phyloP scores from a whole-genome alignment of 92 coral and sea anemone species.

The Paragorgia papillata region DNA sequence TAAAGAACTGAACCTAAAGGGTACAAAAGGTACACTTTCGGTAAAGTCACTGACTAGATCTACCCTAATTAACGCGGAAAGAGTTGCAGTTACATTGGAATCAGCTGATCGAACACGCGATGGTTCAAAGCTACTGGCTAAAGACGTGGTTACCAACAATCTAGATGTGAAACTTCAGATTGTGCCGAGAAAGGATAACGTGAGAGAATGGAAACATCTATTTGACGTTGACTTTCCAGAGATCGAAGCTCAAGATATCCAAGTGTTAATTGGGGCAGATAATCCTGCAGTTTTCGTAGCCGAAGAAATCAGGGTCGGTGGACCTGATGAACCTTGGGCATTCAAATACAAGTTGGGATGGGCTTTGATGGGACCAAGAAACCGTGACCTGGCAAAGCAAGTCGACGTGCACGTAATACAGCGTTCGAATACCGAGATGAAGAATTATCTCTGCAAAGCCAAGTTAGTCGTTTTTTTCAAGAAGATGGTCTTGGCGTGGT shows the following conservation, averaged over 20 bases:
- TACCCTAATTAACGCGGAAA: background rate
- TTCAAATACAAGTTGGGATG: slow-evolving; percentile 22
- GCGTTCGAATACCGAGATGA: slow-evolving; percentile 28
- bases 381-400: background rate
- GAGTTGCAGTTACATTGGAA: background rate
- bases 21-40: slow-evolving; percentile 8
- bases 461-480: slow-evolving; percentile 7
- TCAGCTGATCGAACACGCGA: background rate
- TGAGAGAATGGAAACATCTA: slow-evolving; percentile 9
- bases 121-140: background rate
- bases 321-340: slow-evolving; percentile 23
- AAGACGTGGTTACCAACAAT: slow-evolving; percentile 6
- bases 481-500: slow-evolving; percentile 33
- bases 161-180: background rate
- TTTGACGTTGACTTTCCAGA: slow-evolving; percentile 7
- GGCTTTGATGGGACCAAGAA: slow-evolving; percentile 25
- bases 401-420: slow-evolving; percentile 19
- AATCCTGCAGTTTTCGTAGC: slow-evolving; percentile 18
- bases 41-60: slow-evolving; percentile 8
- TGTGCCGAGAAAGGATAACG: background rate
- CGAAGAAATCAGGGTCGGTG: slow-evolving; percentile 15
- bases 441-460: background rate
- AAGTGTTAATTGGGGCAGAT: slow-evolving; percentile 15
- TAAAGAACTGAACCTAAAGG: slow-evolving; percentile 11
- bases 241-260: background rate